Conservation (phyloP, 2,113 vertebrate species). For the Erythrolamprus reginae region DNA sequence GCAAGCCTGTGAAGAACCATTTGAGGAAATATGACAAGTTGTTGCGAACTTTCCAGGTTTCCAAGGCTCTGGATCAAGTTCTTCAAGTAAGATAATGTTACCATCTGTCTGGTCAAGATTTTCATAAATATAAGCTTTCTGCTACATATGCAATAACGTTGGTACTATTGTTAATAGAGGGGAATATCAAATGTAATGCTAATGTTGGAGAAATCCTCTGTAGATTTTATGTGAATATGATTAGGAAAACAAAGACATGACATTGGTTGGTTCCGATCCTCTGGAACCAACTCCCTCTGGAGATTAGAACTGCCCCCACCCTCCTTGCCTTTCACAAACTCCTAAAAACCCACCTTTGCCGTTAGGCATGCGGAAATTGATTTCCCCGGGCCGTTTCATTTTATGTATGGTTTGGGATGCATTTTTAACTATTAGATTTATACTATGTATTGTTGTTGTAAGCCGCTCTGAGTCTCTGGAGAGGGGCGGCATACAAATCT, state of each 20-base stretch:
- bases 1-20: constrained; percentile 77
- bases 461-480: too few species aligned
- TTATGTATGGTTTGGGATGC: too few species aligned
- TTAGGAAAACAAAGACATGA: background rate
- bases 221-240: background rate
- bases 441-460: too few species aligned
- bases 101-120: background rate
- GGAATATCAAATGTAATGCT: background rate
- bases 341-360: too few species aligned
- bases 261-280: too few species aligned
- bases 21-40: constrained; percentile 86
- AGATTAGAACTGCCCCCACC: too few species aligned
- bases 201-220: background rate
- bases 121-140: background rate
- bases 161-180: background rate
- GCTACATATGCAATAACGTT: background rate
- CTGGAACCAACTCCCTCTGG: too few species aligned
- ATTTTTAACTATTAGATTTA: too few species aligned
- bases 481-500: too few species aligned
- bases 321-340: too few species aligned
- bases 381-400: too few species aligned
- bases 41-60: constrained; percentile 86
- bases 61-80: constrained; percentile 89
- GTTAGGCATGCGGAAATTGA: too few species aligned
- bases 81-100: constrained; percentile 71